phyloP scores from a whole-genome alignment of 2,113 vertebrate species.

The Megaceryle torquata region DNA sequence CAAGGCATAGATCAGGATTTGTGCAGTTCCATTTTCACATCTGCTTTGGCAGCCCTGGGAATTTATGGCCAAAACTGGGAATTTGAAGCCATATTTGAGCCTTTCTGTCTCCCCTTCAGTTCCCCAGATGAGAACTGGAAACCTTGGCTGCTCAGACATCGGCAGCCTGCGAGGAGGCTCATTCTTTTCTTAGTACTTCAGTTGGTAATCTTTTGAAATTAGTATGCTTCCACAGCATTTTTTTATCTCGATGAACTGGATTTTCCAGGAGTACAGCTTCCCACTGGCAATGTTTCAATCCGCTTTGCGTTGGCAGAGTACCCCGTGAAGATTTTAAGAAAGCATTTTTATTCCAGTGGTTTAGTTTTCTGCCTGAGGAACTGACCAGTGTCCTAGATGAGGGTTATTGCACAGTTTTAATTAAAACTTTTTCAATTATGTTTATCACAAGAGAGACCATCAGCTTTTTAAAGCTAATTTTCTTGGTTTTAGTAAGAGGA shows the following conservation, averaged over 20 bases:
- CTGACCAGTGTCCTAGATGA: not conserved
- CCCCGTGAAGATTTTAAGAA: not conserved
- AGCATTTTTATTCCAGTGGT: not conserved
- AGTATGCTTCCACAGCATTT: not conserved
- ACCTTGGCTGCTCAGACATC: not conserved
- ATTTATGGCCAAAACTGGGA: not conserved
- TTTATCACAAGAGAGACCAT: not conserved
- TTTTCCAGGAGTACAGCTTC: constrained; percentile 12
- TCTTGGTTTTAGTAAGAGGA: not conserved
- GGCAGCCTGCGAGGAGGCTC: not conserved
- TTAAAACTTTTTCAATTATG: not conserved
- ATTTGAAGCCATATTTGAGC: not conserved
- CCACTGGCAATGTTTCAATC: not conserved
- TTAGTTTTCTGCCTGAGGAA: not conserved
- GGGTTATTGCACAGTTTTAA: not conserved
- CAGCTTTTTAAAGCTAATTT: not conserved
- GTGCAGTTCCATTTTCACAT: not conserved
- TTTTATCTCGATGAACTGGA: not conserved
- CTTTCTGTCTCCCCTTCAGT: not conserved
- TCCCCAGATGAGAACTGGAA: not conserved
- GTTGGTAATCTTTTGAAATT: not conserved
- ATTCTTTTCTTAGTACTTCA: not conserved
- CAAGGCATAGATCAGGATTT: not conserved
- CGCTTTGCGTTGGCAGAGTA: not conserved
- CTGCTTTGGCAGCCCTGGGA: not conserved